Percentiles rank a stretch among this genome's conserved stretches.
Evolutionary conservation across 2,797 vertebrate species (phyloP).

Genomic region (Furcifer pardalis): DNA sequence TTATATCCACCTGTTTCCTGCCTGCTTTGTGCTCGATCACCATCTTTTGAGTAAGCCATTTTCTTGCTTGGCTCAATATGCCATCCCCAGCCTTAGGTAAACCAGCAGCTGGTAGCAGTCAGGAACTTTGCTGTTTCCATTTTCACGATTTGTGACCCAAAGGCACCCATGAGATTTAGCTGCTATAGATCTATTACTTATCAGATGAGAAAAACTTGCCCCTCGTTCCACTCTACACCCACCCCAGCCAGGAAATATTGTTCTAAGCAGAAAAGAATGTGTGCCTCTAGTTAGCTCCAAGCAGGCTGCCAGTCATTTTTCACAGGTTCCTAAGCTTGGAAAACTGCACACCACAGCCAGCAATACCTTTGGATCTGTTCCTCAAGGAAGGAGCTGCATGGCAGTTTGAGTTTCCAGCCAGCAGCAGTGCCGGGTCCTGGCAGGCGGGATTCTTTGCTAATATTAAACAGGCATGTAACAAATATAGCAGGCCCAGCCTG

Average conservation of each 20-base stretch:
- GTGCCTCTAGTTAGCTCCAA: background rate
- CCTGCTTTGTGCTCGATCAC: background rate
- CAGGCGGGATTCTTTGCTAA: slow-evolving; percentile 56
- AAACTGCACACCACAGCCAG: background rate
- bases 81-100: background rate
- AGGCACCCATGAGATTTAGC: background rate
- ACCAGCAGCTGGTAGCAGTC: too few relatives aligned
- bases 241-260: background rate
- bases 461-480: slow-evolving; percentile 48
- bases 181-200: background rate
- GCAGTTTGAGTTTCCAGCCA: slow-evolving; percentile 7
- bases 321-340: background rate
- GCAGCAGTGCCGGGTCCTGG: background rate
- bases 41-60: background rate
- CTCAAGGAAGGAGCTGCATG: background rate
- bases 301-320: background rate
- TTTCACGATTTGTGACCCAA: background rate
- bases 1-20: background rate
- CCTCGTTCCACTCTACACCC: background rate
- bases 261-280: slow-evolving; percentile 23
- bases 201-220: background rate
- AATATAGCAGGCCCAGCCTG: slow-evolving; percentile 24
- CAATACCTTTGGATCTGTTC: background rate
- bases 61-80: background rate
- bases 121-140: background rate